Conservation (phyloP, 2,113 vertebrate genomes). For the Pithys albifrons region DNA sequence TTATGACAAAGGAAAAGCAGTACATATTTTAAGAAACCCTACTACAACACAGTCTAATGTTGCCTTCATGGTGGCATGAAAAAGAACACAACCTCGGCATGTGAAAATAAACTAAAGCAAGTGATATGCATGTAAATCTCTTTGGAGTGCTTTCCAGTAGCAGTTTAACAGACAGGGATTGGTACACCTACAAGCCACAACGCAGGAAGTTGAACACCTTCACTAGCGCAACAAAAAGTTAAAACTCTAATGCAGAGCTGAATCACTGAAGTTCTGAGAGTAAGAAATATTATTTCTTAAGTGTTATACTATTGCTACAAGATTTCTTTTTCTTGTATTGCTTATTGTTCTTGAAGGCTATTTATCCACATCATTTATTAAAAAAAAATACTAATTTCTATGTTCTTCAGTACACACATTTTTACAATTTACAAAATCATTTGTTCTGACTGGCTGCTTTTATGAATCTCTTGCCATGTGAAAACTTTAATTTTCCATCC, state of each 20-base stretch:
- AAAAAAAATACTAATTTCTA: not conserved
- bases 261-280: not conserved
- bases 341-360: not conserved
- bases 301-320: not conserved
- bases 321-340: not conserved
- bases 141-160: not conserved
- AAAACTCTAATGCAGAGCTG: not conserved
- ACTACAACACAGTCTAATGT: not conserved
- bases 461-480: not conserved
- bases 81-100: not conserved
- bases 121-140: not conserved
- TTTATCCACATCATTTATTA: not conserved
- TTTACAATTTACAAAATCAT: not conserved
- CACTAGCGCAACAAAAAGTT: not conserved
- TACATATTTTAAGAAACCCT: not conserved
- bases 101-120: not conserved
- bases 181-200: not conserved
- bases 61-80: not conserved
- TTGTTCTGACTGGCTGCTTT: not conserved
- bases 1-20: not conserved
- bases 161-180: not conserved
- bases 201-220: not conserved
- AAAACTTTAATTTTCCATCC: not conserved
- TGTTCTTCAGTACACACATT: not conserved
- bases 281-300: not conserved